A percentile compares a stretch with the other conserved stretches of the same genome.
Evolutionary conservation across 2,113 vertebrate species (phyloP).

Genomic region (Heterotilapia buettikoferi): DNA sequence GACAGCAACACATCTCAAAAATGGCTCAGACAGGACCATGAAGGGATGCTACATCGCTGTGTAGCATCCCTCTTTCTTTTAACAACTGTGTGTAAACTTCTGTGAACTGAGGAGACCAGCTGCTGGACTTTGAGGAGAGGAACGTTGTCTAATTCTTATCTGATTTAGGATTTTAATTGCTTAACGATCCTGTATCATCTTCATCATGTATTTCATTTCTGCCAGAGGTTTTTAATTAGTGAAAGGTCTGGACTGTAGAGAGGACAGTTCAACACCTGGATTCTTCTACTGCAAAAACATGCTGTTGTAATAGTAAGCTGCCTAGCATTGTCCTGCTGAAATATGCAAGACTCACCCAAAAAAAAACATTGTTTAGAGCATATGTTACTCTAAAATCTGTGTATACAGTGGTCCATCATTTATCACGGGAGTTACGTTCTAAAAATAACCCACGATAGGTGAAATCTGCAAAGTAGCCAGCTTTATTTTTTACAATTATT

Average conservation of each 20-base stretch:
- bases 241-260: background rate
- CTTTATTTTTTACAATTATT: background rate
- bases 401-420: background rate
- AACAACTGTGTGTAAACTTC: background rate
- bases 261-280: background rate
- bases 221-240: background rate
- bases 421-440: rapidly evolving
- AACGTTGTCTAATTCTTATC: background rate
- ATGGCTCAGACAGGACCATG: background rate
- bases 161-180: background rate
- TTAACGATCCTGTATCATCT: background rate
- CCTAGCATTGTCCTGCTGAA: background rate
- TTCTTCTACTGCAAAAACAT: background rate
- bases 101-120: background rate
- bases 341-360: background rate
- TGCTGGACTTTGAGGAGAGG: background rate
- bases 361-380: background rate
- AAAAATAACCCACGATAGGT: background rate
- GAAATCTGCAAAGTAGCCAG: background rate
- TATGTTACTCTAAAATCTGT: background rate
- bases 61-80: background rate
- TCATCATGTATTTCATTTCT: background rate
- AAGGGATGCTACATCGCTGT: background rate
- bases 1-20: background rate
- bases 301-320: background rate